Evolutionary conservation across 2,797 vertebrate species (phyloP).

Genomic region (Kryptopterus vitreolus): DNA sequence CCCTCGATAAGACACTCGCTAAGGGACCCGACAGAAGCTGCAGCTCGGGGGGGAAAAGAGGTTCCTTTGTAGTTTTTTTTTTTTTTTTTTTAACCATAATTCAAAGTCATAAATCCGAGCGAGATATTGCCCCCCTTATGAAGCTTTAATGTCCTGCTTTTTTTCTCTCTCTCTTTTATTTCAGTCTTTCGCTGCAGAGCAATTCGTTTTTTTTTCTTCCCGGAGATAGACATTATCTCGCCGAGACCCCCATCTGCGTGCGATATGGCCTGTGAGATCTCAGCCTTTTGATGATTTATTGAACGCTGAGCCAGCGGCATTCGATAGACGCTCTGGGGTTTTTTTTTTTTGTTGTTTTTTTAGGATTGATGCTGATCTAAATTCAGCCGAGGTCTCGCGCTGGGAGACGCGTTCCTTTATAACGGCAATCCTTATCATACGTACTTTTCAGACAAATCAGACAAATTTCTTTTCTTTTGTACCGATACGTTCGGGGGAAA

Average conservation of each 20-base stretch:
- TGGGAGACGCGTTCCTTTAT: conserved; percentile 52
- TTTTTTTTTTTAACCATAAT: too few species aligned
- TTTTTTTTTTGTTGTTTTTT: too few species aligned
- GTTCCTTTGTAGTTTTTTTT: conserved; percentile 26
- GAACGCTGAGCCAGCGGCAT: conserved; percentile 66
- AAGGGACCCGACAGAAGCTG: conserved; percentile 1
- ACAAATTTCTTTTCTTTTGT: conserved; percentile 1
- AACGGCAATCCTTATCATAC: conserved; percentile 15
- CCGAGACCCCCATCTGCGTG: conserved; percentile 44
- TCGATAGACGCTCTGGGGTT: conserved; percentile 62
- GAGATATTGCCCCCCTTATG: not conserved
- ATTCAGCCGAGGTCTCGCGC: conserved; percentile 37
- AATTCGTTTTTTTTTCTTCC: not conserved
- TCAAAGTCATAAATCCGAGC: not conserved
- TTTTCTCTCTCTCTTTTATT: too few species aligned
- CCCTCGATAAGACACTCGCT: conserved; percentile 59
- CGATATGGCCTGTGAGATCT: conserved; percentile 54
- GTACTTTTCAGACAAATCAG: not conserved
- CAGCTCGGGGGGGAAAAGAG: not conserved
- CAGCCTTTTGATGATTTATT: conserved; percentile 79
- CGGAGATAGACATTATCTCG: conserved; percentile 49
- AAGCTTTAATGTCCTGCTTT: conserved; percentile 4
- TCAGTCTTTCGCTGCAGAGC: not conserved
- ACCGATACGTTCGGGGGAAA: not conserved
- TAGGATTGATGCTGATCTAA: conserved; percentile 57